phyloP scores from a whole-genome alignment of 2,888 invertebrate genomes.

The Bellardia pandia region DNA sequence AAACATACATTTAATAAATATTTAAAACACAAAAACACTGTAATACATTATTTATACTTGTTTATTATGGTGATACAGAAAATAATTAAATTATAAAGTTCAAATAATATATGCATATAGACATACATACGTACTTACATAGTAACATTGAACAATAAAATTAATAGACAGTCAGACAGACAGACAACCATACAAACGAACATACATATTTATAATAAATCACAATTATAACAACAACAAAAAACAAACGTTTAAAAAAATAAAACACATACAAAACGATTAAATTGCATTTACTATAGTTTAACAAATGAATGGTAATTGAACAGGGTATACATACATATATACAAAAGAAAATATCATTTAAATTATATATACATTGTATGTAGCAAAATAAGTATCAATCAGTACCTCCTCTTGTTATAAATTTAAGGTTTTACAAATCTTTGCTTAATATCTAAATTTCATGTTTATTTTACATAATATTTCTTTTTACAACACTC shows the following conservation, averaged over 20 bases:
- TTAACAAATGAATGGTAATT: conserved; percentile 38
- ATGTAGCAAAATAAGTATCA: too few species aligned
- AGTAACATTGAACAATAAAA: conserved; percentile 30
- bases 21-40: neutral
- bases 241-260: conserved; percentile 14
- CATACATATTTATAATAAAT: conserved; percentile 50
- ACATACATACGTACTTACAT: conserved; percentile 7
- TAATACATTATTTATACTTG: neutral
- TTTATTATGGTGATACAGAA: conserved; percentile 46
- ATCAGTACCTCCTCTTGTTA: too few species aligned
- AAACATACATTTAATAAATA: neutral
- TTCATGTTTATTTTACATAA: conserved; percentile 8
- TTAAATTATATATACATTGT: neutral
- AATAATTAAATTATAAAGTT: conserved; percentile 53
- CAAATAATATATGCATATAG: conserved; percentile 45
- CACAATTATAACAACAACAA: conserved; percentile 34
- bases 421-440: too few species aligned
- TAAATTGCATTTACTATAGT: conserved; percentile 64
- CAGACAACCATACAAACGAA: neutral
- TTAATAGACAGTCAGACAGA: conserved; percentile 49
- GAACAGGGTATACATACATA: neutral
- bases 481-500: neutral
- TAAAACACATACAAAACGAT: conserved; percentile 50
- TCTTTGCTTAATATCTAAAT: too few species aligned
- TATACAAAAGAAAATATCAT: conserved; percentile 11